phyloP scores from a whole-genome alignment of 2,797 vertebrate species.

The Hemibagrus guttatus region DNA sequence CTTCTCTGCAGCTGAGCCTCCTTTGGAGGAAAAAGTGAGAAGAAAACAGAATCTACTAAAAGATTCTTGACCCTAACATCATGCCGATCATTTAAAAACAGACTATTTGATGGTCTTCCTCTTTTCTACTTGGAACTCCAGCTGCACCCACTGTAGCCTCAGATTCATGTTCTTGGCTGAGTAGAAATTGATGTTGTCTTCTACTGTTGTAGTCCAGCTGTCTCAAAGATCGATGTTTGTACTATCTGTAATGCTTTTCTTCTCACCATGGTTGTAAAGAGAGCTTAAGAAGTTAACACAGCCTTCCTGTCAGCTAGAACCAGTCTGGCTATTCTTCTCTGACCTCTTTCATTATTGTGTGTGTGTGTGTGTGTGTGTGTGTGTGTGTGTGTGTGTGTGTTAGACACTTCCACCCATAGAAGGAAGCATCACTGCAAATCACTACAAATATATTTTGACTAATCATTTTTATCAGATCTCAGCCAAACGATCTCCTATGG shows the following conservation, averaged over 20 bases:
- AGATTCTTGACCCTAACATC: neutral
- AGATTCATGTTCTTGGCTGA: neutral
- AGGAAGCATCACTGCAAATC: no score
- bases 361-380: neutral
- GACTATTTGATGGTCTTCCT: neutral
- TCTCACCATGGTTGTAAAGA: neutral
- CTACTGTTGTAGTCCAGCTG: neutral
- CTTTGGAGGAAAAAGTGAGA: neutral
- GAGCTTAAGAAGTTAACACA: neutral
- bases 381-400: neutral
- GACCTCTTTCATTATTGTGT: neutral
- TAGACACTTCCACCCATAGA: no score
- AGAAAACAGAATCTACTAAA: neutral
- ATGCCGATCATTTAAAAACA: neutral
- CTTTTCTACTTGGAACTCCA: neutral
- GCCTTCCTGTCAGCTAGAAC: neutral
- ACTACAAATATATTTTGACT: no score
- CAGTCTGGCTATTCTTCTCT: neutral
- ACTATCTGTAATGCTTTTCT: neutral
- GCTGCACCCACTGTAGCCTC: neutral
- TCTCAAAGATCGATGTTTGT: neutral
- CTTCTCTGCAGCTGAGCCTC: neutral
- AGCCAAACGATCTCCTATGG: neutral
- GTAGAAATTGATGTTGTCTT: neutral
- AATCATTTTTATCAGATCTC: no score